Conservation (phyloP, 2,113 vertebrate species). For the Aegotheles bennettii region DNA sequence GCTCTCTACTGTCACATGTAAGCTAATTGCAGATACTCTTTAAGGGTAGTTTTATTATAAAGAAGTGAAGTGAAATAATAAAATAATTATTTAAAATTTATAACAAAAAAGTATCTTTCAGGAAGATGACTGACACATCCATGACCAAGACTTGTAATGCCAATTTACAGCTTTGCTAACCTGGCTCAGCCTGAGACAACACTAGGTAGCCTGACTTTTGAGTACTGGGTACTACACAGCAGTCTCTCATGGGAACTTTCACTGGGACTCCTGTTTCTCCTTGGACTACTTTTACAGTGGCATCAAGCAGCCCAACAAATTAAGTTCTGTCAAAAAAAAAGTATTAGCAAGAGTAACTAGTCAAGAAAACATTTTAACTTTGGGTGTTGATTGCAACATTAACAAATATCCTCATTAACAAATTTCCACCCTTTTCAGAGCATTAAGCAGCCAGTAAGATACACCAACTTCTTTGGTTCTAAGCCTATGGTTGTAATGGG, state of each 20-base stretch:
- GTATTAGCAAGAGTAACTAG: background rate
- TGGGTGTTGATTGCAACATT: background rate
- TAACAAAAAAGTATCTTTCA: background rate
- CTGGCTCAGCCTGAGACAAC: background rate
- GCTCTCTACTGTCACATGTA: background rate
- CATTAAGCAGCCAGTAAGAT: background rate
- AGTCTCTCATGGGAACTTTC: background rate
- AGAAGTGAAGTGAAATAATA: background rate
- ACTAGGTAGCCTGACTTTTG: background rate
- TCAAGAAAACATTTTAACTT: background rate
- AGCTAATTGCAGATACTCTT: background rate
- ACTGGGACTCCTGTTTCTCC: background rate
- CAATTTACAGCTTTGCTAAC: background rate
- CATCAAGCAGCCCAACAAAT: background rate
- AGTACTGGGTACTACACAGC: background rate
- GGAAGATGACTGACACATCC: background rate
- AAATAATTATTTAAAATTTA: background rate
- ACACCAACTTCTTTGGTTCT: background rate
- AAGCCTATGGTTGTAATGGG: background rate
- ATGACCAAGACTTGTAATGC: background rate
- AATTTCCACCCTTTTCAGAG: background rate
- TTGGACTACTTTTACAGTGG: background rate
- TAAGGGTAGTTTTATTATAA: background rate
- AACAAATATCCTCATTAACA: background rate
- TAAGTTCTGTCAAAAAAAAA: background rate